Percentiles rank a stretch among this genome's conserved stretches.
Evolutionary conservation across 2,797 vertebrate species (phyloP).

Genomic region (Pseudopleuronectes americanus): DNA sequence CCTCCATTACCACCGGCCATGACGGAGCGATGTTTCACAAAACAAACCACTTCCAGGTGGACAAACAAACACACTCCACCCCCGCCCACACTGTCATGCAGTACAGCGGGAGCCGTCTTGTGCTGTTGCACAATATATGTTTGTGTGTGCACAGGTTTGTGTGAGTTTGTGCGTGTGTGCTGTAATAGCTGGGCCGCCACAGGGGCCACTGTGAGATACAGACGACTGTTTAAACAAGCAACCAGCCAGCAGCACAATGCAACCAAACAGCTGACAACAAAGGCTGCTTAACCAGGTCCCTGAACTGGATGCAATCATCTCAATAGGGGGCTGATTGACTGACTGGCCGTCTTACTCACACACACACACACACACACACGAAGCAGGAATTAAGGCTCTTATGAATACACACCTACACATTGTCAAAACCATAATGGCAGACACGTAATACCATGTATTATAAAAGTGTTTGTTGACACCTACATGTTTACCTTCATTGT

Average conservation of each 20-base stretch:
- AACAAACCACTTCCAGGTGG: conserved; percentile 81
- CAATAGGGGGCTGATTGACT: conserved; percentile 71
- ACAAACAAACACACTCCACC: conserved; percentile 77
- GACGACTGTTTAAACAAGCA: conserved; percentile 68
- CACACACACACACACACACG: conserved; percentile 3
- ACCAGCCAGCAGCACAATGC: conserved; percentile 53
- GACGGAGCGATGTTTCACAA: conserved; percentile 57
- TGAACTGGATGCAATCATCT: conserved; percentile 33
- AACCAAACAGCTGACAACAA: conserved; percentile 67
- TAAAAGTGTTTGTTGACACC: too few species aligned
- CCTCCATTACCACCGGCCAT: conserved; percentile 35
- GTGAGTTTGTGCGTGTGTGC: conserved; percentile 3
- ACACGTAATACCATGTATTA: neutral
- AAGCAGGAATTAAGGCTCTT: conserved; percentile 26
- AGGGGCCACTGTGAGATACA: conserved; percentile 30
- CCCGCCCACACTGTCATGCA: conserved; percentile 19
- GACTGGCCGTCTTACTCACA: conserved; percentile 24
- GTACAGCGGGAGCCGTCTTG: conserved; percentile 20
- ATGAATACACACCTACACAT: conserved; percentile 22
- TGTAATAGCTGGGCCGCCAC: conserved; percentile 33
- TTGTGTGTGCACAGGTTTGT: conserved; percentile 3
- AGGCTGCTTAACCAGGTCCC: conserved; percentile 45
- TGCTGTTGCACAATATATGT: conserved; percentile 48
- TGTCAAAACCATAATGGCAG: neutral
- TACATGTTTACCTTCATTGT: neutral